Evolutionary conservation across 2,113 vertebrate genomes (phyloP).

Genomic region (Patagioenas fasciata): DNA sequence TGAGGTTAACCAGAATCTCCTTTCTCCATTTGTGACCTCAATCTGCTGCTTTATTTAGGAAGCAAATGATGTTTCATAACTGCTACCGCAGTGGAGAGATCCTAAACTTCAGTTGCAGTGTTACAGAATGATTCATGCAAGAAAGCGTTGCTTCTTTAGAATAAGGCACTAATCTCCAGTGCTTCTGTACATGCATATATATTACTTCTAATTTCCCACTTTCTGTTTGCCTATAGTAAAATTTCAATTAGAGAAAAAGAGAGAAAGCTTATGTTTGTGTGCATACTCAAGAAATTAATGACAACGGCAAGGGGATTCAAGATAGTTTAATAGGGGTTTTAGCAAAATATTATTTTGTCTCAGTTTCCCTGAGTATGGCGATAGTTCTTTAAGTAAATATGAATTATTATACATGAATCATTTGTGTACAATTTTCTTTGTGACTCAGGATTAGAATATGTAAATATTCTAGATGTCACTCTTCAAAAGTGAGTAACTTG

Average conservation of each 20-base stretch:
- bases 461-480: background rate
- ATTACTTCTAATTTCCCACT: slow-evolving; percentile 51
- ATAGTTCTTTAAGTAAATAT: slow-evolving; percentile 43
- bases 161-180: background rate
- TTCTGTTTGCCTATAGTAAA: slow-evolving; percentile 62
- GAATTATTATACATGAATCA: background rate
- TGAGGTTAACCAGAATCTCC: background rate
- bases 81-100: background rate
- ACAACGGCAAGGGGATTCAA: background rate
- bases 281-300: slow-evolving; percentile 53
- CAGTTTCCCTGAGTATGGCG: background rate
- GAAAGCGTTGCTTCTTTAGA: background rate
- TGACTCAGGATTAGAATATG: background rate
- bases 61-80: background rate
- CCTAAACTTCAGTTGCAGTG: background rate
- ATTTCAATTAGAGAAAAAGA: slow-evolving; percentile 60
- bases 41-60: background rate
- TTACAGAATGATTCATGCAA: background rate
- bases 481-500: background rate
- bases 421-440: background rate
- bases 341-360: slow-evolving; percentile 54
- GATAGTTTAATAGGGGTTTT: slow-evolving; percentile 46
- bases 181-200: slow-evolving; percentile 28
- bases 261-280: slow-evolving; percentile 52
- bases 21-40: background rate